phyloP scores from a whole-genome alignment of 2,888 invertebrate species.

The Alloplasta piceator region DNA sequence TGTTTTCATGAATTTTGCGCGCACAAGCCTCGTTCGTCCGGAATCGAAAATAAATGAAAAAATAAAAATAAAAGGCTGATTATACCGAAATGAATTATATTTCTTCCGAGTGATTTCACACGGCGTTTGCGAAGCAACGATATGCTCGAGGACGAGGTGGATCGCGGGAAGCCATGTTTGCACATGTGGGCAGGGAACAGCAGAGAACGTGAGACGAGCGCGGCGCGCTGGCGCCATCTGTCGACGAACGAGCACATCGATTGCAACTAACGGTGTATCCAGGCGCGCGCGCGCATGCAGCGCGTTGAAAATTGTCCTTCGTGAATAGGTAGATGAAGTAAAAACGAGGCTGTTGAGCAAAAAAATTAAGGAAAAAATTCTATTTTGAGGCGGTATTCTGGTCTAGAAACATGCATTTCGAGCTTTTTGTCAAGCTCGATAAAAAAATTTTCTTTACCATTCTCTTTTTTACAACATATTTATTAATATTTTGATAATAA shows the following conservation, averaged over 20 bases:
- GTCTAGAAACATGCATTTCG: too few species aligned
- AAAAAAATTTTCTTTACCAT: too few species aligned
- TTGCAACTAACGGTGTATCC: constrained; percentile 54
- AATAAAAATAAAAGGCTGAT: not conserved
- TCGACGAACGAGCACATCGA: constrained; percentile 60
- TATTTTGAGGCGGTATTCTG: too few species aligned
- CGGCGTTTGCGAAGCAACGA: constrained; percentile 34
- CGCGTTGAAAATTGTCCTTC: constrained; percentile 1
- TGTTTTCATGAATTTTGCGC: not conserved
- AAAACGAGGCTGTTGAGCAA: too few species aligned
- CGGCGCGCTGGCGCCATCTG: constrained; percentile 75
- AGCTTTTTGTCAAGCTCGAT: too few species aligned
- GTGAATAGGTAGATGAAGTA: not conserved
- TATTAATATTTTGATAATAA: too few species aligned
- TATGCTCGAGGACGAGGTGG: constrained; percentile 59
- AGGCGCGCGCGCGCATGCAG: constrained; percentile 35
- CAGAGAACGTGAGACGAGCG: constrained; percentile 68
- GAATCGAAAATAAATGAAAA: not conserved
- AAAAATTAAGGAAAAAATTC: too few species aligned
- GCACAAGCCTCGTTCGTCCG: not conserved
- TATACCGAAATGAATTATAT: not conserved
- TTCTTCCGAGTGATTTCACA: not conserved
- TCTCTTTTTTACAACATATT: too few species aligned
- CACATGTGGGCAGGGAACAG: constrained; percentile 79
- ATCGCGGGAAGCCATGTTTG: constrained; percentile 77